Percentiles rank a stretch among this genome's conserved stretches.
phyloP scores from a whole-genome alignment of 2,797 vertebrate genomes.

The Bradypodion ventrale region DNA sequence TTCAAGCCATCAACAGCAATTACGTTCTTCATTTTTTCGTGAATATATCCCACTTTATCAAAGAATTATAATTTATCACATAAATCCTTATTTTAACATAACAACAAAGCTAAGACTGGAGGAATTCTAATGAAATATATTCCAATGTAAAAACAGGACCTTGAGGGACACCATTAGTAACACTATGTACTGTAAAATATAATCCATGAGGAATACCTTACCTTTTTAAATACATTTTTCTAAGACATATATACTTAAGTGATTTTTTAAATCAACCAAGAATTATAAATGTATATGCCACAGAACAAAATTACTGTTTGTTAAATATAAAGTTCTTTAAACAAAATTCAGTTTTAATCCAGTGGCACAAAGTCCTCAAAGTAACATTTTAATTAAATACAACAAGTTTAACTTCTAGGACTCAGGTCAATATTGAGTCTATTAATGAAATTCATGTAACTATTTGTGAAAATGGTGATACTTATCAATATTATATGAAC shows the following conservation, averaged over 20 bases:
- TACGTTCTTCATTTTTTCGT: background rate
- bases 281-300: background rate
- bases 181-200: rapidly evolving
- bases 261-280: background rate
- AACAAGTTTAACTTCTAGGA: background rate
- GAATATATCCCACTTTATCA: background rate
- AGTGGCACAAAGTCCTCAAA: background rate
- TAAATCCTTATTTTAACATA: background rate
- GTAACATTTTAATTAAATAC: background rate
- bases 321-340: background rate
- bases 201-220: background rate
- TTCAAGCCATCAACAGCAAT: background rate
- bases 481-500: background rate
- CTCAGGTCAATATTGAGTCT: background rate
- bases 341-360: background rate
- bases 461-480: conserved; percentile 40
- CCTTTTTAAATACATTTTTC: conserved; percentile 6
- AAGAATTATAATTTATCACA: background rate
- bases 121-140: background rate
- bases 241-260: rapidly evolving
- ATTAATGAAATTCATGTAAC: background rate
- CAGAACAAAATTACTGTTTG: background rate
- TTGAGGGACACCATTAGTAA: background rate
- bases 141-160: background rate
- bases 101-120: background rate